Evolutionary conservation across 2,113 vertebrate species (phyloP), one percentile per base, ranked within the genome.

Genomic region (Thamnaconus septentrionalis): DNA sequence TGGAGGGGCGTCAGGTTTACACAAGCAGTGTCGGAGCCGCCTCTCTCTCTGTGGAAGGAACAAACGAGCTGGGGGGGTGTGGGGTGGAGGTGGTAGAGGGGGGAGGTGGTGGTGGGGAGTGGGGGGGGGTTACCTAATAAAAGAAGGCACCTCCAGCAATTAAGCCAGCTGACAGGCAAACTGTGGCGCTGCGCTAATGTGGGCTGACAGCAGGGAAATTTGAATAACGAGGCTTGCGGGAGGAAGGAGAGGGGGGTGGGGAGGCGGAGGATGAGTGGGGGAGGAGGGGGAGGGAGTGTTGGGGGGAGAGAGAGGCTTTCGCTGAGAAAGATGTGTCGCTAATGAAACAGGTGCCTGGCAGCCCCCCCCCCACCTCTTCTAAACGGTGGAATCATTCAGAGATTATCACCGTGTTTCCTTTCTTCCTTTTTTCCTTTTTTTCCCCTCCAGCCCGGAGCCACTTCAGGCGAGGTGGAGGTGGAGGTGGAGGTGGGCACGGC

Each of bases 191-290:
- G 59, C 40, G 82, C 90, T 92, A 92, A 93, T 93, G 88, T 84
- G 80, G 88, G 87, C 86, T 88, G 92, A 93, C 91, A 90, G 91
- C 88, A 80, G 89, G 87, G 85, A 90, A 85, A 91, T 92, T 90
- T 92, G 85, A 91, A 90, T 92, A 93, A 92, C 81, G 86, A 92
- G 90, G 87, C 87, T 86, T 84, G 81, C 47, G 60, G 88, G 87
- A 86, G 87, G 81, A 70, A 71, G 74, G 70, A 59, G 74, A 75
- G 67, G 62, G 53, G 66, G 64, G 71, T 50, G 76, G 51, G 76
- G 61, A 59, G 59, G 68, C 18, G 71, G 53, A 11, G 46, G 47
- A 31, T 31, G 70, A 59, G 74, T 74, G 67, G 61, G 53, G 66
- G 64, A 72, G 47, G 76, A 53, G 76, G 61, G 57, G 56, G 68